Evolutionary conservation across 2,888 invertebrate species (phyloP).

Genomic region (Phragmatobia fuliginosa): DNA sequence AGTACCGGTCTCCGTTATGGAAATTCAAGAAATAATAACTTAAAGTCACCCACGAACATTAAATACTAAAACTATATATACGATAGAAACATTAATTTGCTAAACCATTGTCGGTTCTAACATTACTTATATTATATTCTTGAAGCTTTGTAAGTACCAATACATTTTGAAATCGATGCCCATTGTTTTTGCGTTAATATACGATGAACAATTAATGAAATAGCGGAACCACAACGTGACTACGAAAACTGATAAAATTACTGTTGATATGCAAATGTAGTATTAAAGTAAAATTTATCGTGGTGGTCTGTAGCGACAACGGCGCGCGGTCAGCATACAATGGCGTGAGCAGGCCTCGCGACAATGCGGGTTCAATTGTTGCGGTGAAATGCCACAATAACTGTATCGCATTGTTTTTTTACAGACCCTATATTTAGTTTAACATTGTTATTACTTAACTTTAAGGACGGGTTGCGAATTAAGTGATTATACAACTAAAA

Average conservation of each 20-base stretch:
- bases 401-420: conserved; percentile 63
- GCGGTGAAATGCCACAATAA: conserved; percentile 65
- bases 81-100: conserved; percentile 28
- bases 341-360: conserved; percentile 39
- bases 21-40: conserved; percentile 35
- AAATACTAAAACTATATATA: conserved; percentile 28
- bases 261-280: conserved; percentile 70
- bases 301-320: conserved; percentile 44
- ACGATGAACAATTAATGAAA: conserved; percentile 51
- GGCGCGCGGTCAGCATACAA: conserved; percentile 28
- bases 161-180: conserved; percentile 35
- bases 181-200: conserved; percentile 37
- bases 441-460: conserved; percentile 51
- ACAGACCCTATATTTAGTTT: conserved; percentile 57
- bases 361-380: conserved; percentile 72
- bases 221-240: conserved; percentile 53
- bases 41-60: conserved; percentile 24
- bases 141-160: conserved; percentile 33
- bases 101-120: conserved; percentile 31
- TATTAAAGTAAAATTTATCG: conserved; percentile 65
- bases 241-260: conserved; percentile 63
- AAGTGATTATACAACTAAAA: neutral
- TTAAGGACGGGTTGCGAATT: neutral
- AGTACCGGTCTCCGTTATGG: conserved; percentile 18
- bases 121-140: conserved; percentile 30